Evolutionary conservation across 2,797 vertebrate genomes (phyloP), one percentile per base, ranked within the genome.

Genomic region (Petrocephalus sullivani): DNA sequence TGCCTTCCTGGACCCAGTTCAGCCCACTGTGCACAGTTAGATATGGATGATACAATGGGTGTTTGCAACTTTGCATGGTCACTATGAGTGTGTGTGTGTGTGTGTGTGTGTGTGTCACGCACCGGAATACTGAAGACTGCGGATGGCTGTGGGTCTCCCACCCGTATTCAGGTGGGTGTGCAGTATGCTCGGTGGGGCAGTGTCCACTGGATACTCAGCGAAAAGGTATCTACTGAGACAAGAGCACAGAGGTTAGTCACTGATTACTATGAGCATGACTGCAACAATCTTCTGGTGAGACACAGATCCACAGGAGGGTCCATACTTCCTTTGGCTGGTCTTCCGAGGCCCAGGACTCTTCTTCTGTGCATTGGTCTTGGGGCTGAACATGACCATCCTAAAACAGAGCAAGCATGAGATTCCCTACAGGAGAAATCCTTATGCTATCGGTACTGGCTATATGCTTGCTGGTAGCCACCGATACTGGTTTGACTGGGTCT

Each of bases 71-170:
- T 28, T 71, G 23, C 67, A 16, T 1, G 0, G 28, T 37, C 64
- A 75, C 28, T 75, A 19, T 37, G 89, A 57, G 58, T 87, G 86
- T 87, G 86, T 1, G 28, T 82, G 85, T 19, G 86, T 87, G 86
- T 1, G 28, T 82, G 85, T 19, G 54, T 7, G 3, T n/a, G 8
- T 19, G 78, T 33, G 21, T 51, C 33, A 49, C 4, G 21, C 91
- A 98, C 98, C 97, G 89, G 97, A 98, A 92, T 96, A 96, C 85
- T 97, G 95, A 84, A 97, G 21, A 60, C 95, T 96, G 89, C 86
- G 92, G 71, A 97, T 78, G 21, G 95, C 92, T 1, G 95, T 93
- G n/a, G 93, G 89, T 89, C 91, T 94, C 78, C 57, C 91, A 19
- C 93, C 89, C 84, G 95, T 81, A 3, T 91, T 91, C 4, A 96